A percentile compares a stretch with the other conserved stretches of the same genome.
Conservation (phyloP, 2,797 vertebrate genomes). For the Myiothlypis chrysogaster region DNA sequence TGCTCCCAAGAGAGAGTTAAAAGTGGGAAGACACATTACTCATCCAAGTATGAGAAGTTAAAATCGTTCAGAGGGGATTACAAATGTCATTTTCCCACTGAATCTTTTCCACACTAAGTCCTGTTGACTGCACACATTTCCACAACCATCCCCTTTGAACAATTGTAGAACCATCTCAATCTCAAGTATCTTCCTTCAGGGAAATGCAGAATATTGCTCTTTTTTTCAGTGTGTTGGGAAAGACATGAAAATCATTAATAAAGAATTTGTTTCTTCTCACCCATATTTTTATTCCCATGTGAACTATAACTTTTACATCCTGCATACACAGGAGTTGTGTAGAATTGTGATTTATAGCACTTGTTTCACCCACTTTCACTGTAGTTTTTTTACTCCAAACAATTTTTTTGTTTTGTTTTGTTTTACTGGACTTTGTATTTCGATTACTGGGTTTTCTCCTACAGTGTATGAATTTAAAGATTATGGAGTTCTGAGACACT, state of each 20-base stretch:
- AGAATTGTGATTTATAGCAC: neutral
- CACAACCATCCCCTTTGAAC: neutral
- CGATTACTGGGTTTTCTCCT: neutral
- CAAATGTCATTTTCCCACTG: neutral
- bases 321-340: accelerated
- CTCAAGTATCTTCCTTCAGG: neutral
- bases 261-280: neutral
- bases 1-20: neutral
- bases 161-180: neutral
- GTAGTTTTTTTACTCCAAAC: neutral
- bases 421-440: neutral
- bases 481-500: neutral
- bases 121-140: neutral
- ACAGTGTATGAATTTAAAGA: neutral
- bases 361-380: neutral
- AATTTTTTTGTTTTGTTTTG: neutral
- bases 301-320: neutral
- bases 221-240: neutral
- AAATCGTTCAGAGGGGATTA: neutral
- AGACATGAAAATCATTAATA: neutral
- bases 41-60: neutral
- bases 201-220: neutral
- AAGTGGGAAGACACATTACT: neutral
- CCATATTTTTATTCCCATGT: neutral
- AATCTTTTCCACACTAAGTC: neutral